phyloP scores from a whole-genome alignment of 2,797 vertebrate species.

The Lepus townsendii region DNA sequence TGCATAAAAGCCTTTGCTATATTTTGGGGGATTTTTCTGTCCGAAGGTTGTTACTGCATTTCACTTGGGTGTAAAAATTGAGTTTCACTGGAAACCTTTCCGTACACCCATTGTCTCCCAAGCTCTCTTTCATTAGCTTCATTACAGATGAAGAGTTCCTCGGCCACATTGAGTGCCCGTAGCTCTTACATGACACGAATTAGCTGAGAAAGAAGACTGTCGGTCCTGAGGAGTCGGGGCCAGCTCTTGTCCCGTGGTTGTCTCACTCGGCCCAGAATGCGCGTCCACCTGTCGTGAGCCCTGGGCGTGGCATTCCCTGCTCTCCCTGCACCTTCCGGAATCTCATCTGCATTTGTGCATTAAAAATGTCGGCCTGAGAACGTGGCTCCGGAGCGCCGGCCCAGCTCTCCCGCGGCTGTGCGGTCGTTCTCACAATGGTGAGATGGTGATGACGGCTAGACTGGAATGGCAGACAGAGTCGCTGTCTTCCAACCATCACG shows the following conservation, averaged over 20 bases:
- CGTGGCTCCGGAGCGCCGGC: too few relatives aligned
- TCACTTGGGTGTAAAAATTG: background rate
- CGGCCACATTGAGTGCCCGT: background rate
- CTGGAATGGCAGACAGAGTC: background rate
- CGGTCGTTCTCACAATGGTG: background rate
- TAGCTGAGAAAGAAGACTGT: background rate
- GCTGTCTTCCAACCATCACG: background rate
- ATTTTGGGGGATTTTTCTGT: background rate
- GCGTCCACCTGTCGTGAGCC: background rate
- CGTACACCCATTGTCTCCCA: background rate
- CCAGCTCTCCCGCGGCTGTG: accelerated
- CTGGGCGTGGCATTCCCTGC: accelerated
- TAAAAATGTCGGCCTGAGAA: accelerated
- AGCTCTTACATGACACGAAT: background rate
- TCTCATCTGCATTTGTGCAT: background rate
- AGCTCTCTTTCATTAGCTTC: background rate
- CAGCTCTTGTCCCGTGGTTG: accelerated
- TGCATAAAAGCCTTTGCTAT: background rate
- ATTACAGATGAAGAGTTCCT: background rate
- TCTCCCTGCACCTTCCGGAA: accelerated
- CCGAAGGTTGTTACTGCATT: background rate
- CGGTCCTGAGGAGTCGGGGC: background rate
- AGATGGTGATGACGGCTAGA: too few relatives aligned
- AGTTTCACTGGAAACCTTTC: background rate
- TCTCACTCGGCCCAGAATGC: background rate